phyloP scores from a whole-genome alignment of 2,888 invertebrate genomes.

The Noctua janthe region DNA sequence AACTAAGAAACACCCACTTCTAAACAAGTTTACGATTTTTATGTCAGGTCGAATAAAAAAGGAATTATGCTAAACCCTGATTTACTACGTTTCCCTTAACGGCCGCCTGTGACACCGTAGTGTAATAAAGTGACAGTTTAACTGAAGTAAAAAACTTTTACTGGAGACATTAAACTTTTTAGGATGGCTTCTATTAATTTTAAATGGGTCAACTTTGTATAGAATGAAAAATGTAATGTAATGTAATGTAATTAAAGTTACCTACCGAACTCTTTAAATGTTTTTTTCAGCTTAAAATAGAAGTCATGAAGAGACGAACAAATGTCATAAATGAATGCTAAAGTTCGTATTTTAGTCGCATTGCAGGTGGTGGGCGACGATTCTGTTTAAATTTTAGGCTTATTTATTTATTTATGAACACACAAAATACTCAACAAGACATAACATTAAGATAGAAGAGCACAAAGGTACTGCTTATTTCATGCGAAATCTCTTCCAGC shows the following conservation, averaged over 20 bases:
- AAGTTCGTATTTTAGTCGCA: not conserved
- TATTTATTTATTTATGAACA: too few species aligned
- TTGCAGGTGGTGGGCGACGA: not conserved
- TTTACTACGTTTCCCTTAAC: constrained; percentile 70
- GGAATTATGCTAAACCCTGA: constrained; percentile 77
- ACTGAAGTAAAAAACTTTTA: constrained; percentile 51
- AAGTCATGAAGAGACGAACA: not conserved
- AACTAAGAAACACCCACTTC: constrained; percentile 62
- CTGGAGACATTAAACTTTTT: constrained; percentile 31
- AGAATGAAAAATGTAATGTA: not conserved
- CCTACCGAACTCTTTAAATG: not conserved
- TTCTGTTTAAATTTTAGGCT: not conserved
- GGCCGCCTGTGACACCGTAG: constrained; percentile 63
- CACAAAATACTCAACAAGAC: too few species aligned
- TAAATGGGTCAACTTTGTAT: constrained; percentile 24
- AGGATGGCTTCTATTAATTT: constrained; percentile 29
- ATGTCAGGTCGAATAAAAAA: constrained; percentile 76
- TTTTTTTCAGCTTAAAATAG: not conserved
- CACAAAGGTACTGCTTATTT: too few species aligned
- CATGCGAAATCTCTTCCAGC: too few species aligned
- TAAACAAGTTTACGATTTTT: constrained; percentile 73
- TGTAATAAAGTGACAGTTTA: constrained; percentile 51
- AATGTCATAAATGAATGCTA: not conserved
- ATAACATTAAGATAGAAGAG: too few species aligned
- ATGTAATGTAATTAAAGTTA: not conserved